Evolutionary conservation across 2,113 vertebrate genomes (phyloP), one percentile per base, ranked within the genome.

Genomic region (Coptodon rendalli): DNA sequence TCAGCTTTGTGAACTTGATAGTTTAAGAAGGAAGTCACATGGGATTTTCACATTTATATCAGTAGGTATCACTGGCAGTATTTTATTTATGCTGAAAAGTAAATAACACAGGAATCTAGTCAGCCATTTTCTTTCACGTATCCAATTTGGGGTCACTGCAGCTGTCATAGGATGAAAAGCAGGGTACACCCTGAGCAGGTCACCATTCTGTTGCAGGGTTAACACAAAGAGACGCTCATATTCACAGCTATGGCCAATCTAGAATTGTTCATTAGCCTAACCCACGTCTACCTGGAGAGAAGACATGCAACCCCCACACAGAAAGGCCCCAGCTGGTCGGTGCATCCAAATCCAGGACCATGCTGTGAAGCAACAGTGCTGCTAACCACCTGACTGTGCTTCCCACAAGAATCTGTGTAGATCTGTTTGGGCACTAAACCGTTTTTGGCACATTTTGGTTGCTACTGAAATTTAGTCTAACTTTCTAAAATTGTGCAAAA

Each of bases 111-210:
- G 40, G 68, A 76, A 1, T 29, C 40, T 48, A 10, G 3, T n/a
- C 12, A 24, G 12, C 5, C 4, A 24, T 43, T 71, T 2, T 24
- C 4, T 43, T 71, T 14, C n/a, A 16, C n/a, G 0, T 43, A 43
- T 71, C 38, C 5, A 71, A 71, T 43, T 24, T 4, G 12, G 66
- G 36, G n/a, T 71, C 0, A 71, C 12, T 71, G 24, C 12, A 0
- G 66, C 38, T 43, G 38, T 9, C 38, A 71, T 24, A 71, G 38
- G 66, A 12, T 40, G n/a, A 71, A 43, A 43, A 40, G n/a, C 7
- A 40, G 36, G 7, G n/a, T 68, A 38, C 16, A 63, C 0, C 29
- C 29, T 63, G 0, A 34, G 29, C 0, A 34, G 31, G 16, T 63
- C 8, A 63, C 59, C 59, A 63, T 5, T 11, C 9, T 19, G 5